These are phyloP conservation scores for Ibycter americanus DNA, from an alignment of 2,797 vertebrate species.

Conservation along the genomic window DNA sequence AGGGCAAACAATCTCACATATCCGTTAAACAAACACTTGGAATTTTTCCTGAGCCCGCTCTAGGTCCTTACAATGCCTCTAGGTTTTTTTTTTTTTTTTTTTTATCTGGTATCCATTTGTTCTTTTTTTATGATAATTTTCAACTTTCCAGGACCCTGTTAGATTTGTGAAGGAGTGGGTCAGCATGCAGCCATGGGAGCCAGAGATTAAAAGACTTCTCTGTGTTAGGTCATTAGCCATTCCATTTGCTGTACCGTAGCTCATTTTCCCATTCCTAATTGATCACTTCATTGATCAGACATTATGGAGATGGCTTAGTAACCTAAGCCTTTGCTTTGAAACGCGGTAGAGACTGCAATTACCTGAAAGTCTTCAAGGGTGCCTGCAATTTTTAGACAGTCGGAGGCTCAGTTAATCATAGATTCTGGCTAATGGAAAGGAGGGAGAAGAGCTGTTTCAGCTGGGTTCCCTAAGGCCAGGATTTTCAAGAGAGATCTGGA, in stretches of 20 bases:
- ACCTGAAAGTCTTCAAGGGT: conserved; percentile 48
- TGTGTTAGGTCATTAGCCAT: conserved; percentile 12
- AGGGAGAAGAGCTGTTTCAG: conserved; percentile 16
- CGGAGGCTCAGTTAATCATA: conserved; percentile 20
- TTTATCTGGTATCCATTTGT: not conserved
- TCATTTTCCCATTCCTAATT: conserved; percentile 58
- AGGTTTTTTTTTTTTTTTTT: conserved; percentile 33
- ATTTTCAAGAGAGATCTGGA: not conserved
- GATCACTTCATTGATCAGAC: conserved; percentile 61
- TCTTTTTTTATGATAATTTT: conserved; percentile 19
- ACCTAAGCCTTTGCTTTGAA: conserved; percentile 45
- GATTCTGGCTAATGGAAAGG: conserved; percentile 13
- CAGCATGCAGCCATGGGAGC: not conserved
- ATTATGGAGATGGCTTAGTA: conserved; percentile 23
- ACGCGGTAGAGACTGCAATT: not conserved
- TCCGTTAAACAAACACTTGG: conserved; percentile 45
- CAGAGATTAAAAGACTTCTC: conserved; percentile 42
- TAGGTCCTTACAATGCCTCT: not conserved
- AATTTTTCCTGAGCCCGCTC: conserved; percentile 20
- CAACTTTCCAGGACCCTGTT: not conserved
- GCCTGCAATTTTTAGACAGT: conserved; percentile 36
- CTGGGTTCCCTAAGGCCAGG: not conserved
- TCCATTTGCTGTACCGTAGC: not conserved
- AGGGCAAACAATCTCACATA: conserved; percentile 53
- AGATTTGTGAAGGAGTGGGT: not conserved